These are phyloP conservation scores for Oreochromis mossambicus DNA, from an alignment of 2,797 vertebrate species.

Conservation along the genomic window DNA sequence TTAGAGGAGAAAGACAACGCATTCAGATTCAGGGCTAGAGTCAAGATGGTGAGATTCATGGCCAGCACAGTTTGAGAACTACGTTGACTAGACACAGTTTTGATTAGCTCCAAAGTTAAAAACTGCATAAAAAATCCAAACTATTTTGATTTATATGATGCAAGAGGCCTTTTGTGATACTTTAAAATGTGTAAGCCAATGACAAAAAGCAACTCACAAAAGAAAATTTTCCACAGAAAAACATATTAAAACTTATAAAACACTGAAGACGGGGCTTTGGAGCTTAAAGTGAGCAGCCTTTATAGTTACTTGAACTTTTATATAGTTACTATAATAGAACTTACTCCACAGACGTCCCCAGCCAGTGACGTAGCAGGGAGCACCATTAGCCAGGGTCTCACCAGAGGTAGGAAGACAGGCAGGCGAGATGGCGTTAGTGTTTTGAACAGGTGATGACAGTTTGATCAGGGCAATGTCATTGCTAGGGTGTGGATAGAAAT, in stretches of 20 bases:
- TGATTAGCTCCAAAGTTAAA: not conserved
- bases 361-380: constrained; percentile 85
- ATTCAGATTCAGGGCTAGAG: not conserved
- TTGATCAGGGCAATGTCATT: constrained; percentile 91
- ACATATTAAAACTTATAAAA: not conserved
- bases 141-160: not conserved
- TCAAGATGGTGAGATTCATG: not conserved
- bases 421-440: constrained; percentile 66
- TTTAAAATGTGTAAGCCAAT: not conserved
- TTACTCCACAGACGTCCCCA: constrained; percentile 86
- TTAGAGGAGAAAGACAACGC: not conserved
- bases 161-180: not conserved
- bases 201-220: not conserved
- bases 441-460: constrained; percentile 64
- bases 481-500: constrained; percentile 30
- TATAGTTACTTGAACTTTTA: not conserved
- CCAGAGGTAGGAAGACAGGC: constrained; percentile 79
- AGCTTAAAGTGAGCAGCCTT: not conserved
- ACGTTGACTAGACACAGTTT: not conserved
- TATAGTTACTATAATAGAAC: constrained; percentile 1
- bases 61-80: not conserved
- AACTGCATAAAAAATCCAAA: not conserved
- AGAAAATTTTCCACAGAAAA: not conserved
- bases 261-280: not conserved
- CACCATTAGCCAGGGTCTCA: constrained; percentile 54